Evolutionary conservation across 1,140 invertebrate species (phyloP).

Genomic region (Acromyrmex heyeri): DNA sequence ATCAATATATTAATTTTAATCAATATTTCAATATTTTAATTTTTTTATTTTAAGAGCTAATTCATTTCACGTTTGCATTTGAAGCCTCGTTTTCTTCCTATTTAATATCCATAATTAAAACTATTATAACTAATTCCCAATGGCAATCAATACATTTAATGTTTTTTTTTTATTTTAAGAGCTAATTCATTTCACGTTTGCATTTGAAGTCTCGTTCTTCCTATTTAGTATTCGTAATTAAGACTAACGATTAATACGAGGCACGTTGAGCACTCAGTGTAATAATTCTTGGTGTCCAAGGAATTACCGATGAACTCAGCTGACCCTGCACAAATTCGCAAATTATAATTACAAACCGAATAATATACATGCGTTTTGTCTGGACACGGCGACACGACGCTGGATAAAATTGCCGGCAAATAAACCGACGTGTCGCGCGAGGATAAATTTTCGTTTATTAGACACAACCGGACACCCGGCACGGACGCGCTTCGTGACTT

Average conservation of each 20-base stretch:
- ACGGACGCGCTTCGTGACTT: conserved; percentile 32
- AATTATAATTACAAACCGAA: conserved; percentile 68
- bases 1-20: background rate
- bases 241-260: background rate
- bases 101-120: background rate
- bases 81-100: background rate
- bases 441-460: conserved; percentile 74
- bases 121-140: background rate
- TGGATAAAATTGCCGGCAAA: conserved; percentile 51
- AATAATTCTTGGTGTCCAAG: conserved; percentile 13
- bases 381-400: conserved; percentile 12
- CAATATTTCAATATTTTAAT: too few species aligned
- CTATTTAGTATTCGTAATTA: background rate
- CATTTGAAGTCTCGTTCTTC: background rate
- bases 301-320: conserved; percentile 3
- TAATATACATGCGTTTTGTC: conserved; percentile 51
- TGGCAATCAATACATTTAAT: background rate
- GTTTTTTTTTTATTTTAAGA: background rate
- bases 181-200: background rate
- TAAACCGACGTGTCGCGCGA: conserved; percentile 48
- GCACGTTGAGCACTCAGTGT: background rate
- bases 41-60: background rate
- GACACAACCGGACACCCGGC: conserved; percentile 40
- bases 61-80: background rate
- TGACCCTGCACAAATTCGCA: conserved; percentile 31